Evolutionary conservation across 2,888 invertebrate species (phyloP), one percentile per base, ranked within the genome.

Genomic region (Lacanobia oleracea): DNA sequence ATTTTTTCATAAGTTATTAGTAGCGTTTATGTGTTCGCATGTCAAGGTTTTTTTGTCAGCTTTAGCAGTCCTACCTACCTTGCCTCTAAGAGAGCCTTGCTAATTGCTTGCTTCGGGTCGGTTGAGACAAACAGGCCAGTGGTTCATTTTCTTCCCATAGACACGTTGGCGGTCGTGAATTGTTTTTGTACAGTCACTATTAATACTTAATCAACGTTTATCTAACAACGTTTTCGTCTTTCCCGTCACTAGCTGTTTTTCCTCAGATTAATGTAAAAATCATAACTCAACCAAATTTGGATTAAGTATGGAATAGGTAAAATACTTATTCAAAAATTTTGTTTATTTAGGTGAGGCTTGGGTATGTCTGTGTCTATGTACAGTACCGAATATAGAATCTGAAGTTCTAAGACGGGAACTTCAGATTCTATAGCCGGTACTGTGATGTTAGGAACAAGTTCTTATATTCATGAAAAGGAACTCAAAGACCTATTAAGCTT

Each of bases 31-130:
- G 77, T 86, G 86, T 89, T 88, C 88, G 86, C 89, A 89, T 91
- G 88, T 90, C 87, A 90, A 88, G 85, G 85, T 90, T 92, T 93
- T n/a, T 93, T 93, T 91, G 85, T 84, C 85, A 86, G 81, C 73
- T 78, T 78, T 86, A 87, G 86, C 84, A 81, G 77, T 72, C 40
- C 75, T 64, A 86, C 40, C 75, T 64, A 86, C 82, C 82, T 83
- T 81, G 84, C 83, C 77, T 85, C 77, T 79, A 59, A 56, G 67
- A 68, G 61, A 65, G 48, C 67, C 71, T 73, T 83, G 75, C 43
- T 79, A 87, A 87, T 87, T 87, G 84, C 43, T 33, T 77, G 61
- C 75, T 33, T 67, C 65, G 61, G 69, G 84, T 27, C 62, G 18
- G 64, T 63, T 76, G 65, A 71, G 77, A 83, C 77, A 79, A 86